phyloP scores from a whole-genome alignment of 2,797 vertebrate species.

The Cryptoblepharus egeriae region DNA sequence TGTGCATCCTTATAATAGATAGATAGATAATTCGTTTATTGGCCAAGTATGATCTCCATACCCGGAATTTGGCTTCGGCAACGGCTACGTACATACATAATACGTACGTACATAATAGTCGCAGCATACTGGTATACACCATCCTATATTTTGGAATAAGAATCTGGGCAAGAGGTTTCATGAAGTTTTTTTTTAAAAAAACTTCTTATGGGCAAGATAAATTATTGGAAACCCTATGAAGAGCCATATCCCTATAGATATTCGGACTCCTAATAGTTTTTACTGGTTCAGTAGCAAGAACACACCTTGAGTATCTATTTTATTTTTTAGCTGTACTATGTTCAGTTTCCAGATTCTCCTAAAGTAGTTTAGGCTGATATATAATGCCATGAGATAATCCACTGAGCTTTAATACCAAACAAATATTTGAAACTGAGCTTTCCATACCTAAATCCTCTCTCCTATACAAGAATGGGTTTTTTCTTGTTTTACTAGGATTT shows the following conservation, averaged over 20 bases:
- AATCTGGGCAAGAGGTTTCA: background rate
- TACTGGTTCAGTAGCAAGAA: background rate
- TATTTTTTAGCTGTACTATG: background rate
- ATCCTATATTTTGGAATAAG: background rate
- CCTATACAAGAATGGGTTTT: background rate
- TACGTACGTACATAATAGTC: too few species aligned
- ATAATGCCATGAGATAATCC: background rate
- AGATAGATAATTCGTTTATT: too few species aligned
- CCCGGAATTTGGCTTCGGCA: too few species aligned
- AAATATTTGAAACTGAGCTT: background rate
- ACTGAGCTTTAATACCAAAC: background rate
- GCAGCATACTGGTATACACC: too few species aligned
- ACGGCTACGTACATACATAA: too few species aligned
- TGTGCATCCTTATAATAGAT: background rate
- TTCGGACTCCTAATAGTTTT: background rate
- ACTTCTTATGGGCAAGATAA: background rate
- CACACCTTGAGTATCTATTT: background rate
- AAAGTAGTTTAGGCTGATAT: background rate
- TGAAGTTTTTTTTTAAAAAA: background rate
- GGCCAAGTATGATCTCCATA: too few species aligned
- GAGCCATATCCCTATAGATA: background rate
- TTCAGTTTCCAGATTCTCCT: background rate
- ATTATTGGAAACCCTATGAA: background rate
- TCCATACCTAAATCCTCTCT: background rate
- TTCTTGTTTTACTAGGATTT: slow-evolving; percentile 4